Percentiles rank a stretch among this genome's conserved stretches.
These are phyloP conservation scores for Pelecanoides urinatrix DNA, from an alignment of 2,113 vertebrate genomes.

Conservation along the genomic window DNA sequence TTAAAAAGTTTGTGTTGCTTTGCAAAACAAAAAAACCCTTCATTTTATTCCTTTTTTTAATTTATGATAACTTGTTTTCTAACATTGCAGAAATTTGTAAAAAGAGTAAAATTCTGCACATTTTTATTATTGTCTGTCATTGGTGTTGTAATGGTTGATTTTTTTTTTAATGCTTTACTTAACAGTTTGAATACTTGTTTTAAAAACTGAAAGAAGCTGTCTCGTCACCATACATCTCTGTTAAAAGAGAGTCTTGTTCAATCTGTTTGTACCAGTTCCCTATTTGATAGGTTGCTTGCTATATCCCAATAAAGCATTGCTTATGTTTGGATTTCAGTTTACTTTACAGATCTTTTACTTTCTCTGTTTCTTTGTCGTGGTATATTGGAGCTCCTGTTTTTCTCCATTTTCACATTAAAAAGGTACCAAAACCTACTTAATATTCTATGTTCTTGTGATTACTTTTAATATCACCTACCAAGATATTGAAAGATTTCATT, in stretches of 20 bases:
- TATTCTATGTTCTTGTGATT: slow-evolving; percentile 18
- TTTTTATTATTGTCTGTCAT: slow-evolving; percentile 71
- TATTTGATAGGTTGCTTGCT: slow-evolving; percentile 71
- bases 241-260: slow-evolving; percentile 75
- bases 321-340: slow-evolving; percentile 57
- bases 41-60: slow-evolving; percentile 67
- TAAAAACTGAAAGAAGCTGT: slow-evolving; percentile 66
- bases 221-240: slow-evolving; percentile 70
- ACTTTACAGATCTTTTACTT: slow-evolving; percentile 3
- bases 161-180: slow-evolving; percentile 45
- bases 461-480: background rate
- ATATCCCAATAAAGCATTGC: slow-evolving; percentile 71
- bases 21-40: slow-evolving; percentile 23
- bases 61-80: slow-evolving; percentile 72
- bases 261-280: slow-evolving; percentile 62
- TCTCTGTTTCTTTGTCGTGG: background rate
- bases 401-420: slow-evolving; percentile 32
- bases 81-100: slow-evolving; percentile 60
- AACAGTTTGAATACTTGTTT: slow-evolving; percentile 63
- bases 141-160: slow-evolving; percentile 64
- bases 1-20: slow-evolving; percentile 59
- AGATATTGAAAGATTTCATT: background rate
- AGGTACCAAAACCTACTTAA: background rate
- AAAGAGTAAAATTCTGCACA: slow-evolving; percentile 63
- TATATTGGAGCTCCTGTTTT: background rate